phyloP scores from a whole-genome alignment of 2,797 vertebrate genomes.

The Limnodromus scolopaceus region DNA sequence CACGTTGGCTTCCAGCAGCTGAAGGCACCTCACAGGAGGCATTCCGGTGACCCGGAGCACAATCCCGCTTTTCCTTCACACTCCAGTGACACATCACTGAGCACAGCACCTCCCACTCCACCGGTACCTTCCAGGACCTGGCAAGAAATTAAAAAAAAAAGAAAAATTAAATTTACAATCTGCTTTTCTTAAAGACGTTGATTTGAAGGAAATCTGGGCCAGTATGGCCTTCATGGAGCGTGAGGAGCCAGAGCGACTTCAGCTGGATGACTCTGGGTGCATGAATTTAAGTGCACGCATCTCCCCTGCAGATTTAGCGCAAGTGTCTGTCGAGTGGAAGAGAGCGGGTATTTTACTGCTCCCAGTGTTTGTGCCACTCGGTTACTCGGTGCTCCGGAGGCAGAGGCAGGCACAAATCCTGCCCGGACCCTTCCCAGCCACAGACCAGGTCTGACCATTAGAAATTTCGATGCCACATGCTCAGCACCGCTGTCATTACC shows the following conservation, averaged over 20 bases:
- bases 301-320: neutral
- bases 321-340: neutral
- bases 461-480: neutral
- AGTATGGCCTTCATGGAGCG: neutral
- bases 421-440: neutral
- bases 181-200: neutral
- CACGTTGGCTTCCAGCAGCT: neutral
- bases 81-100: neutral
- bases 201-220: constrained; percentile 6
- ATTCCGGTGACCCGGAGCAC: neutral
- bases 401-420: neutral
- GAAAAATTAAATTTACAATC: neutral
- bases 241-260: neutral
- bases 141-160: neutral
- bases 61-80: neutral
- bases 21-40: neutral
- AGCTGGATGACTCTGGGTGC: constrained; percentile 25
- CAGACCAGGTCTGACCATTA: neutral
- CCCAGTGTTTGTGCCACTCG: neutral
- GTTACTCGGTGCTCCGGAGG: neutral
- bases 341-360: neutral
- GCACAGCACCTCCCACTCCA: constrained; percentile 16
- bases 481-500: neutral
- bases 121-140: neutral
- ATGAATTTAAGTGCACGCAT: neutral